Evolutionary conservation across 1,140 invertebrate genomes (phyloP), one percentile per base, ranked within the genome.

Genomic region (Drosophila pruinosa): DNA sequence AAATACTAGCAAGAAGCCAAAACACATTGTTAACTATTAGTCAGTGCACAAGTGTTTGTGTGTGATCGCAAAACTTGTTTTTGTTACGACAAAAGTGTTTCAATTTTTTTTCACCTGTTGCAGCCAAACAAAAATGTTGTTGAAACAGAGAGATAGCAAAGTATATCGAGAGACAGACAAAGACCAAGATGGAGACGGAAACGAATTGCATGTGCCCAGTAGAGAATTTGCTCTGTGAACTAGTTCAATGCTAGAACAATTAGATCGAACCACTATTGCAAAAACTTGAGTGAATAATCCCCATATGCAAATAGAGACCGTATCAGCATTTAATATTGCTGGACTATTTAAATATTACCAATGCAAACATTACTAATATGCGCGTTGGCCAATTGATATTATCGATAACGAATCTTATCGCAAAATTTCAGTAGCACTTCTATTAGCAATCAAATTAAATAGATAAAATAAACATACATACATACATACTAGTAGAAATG

Each of bases 1-100:
- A 56, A 26, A 8, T 34, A 36, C 14, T 15, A 39, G 43, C 24
- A 58, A 12, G 19, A 19, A 41, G 21, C 28, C 57, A 43, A 47
- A 45, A 38, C 28, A 63, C 39, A 64, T 50, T 56, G 50, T 28
- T n/a, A 54, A 38, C 21, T 47, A 64, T 70, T 53, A 45, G 8
- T 34, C 15, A 4, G 4, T 39, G 31, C 8, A 69, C 47, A 54
- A n/a, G 0, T 39, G n/a, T 21, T 21, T 56, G 6, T 39, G 19
- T 15, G 12, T 38, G 31, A 61, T 39, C 14, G 36, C 12, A 0
- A 75, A 82, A 82, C 79, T 78, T 75, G 80, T 82, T 83, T 83
- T 34, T 21, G 36, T 24, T 38, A 24, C 62, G 62, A 62, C 76
- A 72, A 67, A 68, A 26, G 31, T 59, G 22, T 50, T 26, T 41